Base-by-base conservation (phyloP, 2,113 vertebrate genomes). In the Microtus pennsylvanicus region DNA sequence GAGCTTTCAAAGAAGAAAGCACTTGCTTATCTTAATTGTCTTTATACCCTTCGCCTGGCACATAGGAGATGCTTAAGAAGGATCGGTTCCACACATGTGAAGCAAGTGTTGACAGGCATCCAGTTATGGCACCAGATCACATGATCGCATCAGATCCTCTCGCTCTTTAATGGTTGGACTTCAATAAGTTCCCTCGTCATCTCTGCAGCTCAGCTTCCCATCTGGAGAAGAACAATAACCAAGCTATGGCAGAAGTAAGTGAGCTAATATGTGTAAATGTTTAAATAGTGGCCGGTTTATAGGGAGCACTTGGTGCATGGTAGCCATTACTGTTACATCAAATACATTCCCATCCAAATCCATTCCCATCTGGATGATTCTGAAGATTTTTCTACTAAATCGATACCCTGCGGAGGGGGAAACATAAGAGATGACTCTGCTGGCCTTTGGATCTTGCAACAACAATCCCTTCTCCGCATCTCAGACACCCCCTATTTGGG, bases 401-500 rank as follows among this genome's bases (percentile, higher is more conserved):
- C 92, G 58, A 33, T 50, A 55, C 26, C 12, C 30, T 19, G 30
- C 33, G 2, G 86, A 11, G 76, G 76, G 42, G 8, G 72, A 1
- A 52, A 76, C 47, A 35, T 55, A 89, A 69, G 30, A 93, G 92
- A 85, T 63, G 50, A 78, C 24, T 77, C 65, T 45, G 35, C 22
- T 92, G 83, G 55, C 55, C 86, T 50, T 91, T 67, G 70, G 45
- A 82, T 93, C 55, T 90, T 86, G 28, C 47, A 92, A 90, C 55
- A 92, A 90, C 81, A 83, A 61, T 69, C 24, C 47, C 14, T 94
- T 47, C 47, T 92, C 45, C 24, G 42, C 13, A 35, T 16, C 38
- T 74, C 52, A 74, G 85, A 90, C 87, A 95, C 65, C 93, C 74
- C 63, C 91, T 89, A 11, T 72, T 97, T 87, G 50, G 87, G 38